Conservation (phyloP, 2,113 vertebrate genomes). For the Isurus oxyrinchus region DNA sequence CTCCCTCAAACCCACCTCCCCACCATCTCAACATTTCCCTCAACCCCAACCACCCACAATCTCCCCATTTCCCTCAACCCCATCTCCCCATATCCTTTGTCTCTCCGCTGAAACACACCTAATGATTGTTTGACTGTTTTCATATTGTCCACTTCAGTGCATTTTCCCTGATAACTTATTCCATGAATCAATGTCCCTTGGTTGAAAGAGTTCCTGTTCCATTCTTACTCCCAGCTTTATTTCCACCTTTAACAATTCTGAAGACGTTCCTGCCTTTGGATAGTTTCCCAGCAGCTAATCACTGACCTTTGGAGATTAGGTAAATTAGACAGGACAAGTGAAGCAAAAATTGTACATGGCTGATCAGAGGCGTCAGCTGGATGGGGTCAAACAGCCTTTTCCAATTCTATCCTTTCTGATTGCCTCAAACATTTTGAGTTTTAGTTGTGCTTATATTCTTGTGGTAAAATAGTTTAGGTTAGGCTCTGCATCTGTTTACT, state of each 20-base stretch:
- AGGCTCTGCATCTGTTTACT: neutral
- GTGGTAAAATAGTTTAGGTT: slow-evolving; percentile 3
- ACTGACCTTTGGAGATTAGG: neutral
- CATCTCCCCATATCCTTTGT: neutral
- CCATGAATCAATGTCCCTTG: neutral
- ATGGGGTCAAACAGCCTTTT: neutral
- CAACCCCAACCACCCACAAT: neutral
- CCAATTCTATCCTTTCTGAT: neutral
- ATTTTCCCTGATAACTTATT: neutral
- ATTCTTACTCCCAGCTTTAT: neutral
- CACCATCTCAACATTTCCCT: neutral
- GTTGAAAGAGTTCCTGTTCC: neutral
- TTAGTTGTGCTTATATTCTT: neutral
- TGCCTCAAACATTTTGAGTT: neutral
- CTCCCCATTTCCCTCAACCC: neutral
- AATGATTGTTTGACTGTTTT: neutral
- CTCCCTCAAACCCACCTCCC: too few relatives aligned
- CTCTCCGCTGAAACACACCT: neutral
- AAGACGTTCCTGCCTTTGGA: neutral
- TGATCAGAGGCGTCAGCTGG: neutral
- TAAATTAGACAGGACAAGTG: neutral
- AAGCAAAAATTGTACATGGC: neutral
- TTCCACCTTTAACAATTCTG: neutral
- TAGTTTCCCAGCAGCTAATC: neutral
- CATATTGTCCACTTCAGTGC: neutral